phyloP scores from a whole-genome alignment of 23 tunicate species.

The Halocynthia roretzi region DNA sequence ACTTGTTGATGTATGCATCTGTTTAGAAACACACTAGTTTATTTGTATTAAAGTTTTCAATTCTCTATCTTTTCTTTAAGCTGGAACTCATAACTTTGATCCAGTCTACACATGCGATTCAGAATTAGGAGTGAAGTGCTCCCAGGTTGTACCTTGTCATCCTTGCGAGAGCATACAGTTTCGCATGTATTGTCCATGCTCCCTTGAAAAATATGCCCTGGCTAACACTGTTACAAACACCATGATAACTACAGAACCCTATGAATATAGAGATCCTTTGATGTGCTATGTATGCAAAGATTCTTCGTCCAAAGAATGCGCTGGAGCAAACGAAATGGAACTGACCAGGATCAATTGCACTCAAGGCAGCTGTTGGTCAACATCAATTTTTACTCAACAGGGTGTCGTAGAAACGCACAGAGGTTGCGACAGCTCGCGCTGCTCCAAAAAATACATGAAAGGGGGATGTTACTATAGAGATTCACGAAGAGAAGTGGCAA shows the following conservation, averaged over 20 bases:
- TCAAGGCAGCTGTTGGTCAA: conserved; percentile 3
- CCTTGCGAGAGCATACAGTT: conserved; percentile 3
- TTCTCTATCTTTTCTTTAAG: not conserved
- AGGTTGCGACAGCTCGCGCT: conserved; percentile 1
- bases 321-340: not conserved
- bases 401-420: not conserved
- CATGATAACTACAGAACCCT: not conserved
- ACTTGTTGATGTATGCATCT: no score
- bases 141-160: conserved; percentile 7
- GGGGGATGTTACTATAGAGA: not conserved
- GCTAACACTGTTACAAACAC: not conserved
- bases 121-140: conserved; percentile 3
- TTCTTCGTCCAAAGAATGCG: not conserved
- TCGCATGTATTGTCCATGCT: not conserved
- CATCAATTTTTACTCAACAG: not conserved
- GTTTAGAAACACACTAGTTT: no score
- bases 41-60: not conserved
- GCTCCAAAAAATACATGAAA: not conserved
- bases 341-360: not conserved
- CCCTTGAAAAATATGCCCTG: not conserved
- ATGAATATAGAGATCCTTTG: not conserved
- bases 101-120: conserved; percentile 2
- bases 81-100: conserved; percentile 3
- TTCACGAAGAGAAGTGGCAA: not conserved
- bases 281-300: not conserved